Conservation (phyloP, 1,140 invertebrate species). For the Magallana ariakensis region DNA sequence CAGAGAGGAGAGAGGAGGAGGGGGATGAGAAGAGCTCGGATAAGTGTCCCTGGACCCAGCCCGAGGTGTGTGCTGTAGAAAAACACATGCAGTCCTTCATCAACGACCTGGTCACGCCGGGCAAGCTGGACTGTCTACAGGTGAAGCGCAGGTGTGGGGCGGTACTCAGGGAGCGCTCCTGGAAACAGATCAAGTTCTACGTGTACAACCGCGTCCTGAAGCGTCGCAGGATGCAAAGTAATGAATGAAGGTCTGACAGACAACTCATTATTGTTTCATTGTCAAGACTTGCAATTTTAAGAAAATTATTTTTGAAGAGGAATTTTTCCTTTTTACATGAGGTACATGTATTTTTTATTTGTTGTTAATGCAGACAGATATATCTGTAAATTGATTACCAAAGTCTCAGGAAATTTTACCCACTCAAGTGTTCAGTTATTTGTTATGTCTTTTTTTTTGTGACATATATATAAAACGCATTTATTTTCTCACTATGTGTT, state of each 20-base stretch:
- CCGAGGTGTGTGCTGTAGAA: background rate
- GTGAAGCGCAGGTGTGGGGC: background rate
- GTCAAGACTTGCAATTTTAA: background rate
- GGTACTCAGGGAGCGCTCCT: background rate
- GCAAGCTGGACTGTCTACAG: background rate
- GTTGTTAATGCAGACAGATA: background rate
- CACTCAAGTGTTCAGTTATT: no score
- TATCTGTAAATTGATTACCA: background rate
- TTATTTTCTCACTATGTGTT: no score
- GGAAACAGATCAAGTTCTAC: background rate
- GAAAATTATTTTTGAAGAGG: background rate
- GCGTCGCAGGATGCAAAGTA: background rate
- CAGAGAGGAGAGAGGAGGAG: background rate
- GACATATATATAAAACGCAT: no score
- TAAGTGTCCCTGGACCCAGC: background rate
- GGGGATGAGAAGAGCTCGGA: background rate
- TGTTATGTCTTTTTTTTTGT: no score
- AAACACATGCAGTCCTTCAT: background rate
- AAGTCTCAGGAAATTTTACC: background rate
- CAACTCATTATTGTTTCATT: no score
- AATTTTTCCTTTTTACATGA: background rate
- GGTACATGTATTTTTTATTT: background rate
- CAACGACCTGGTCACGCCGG: background rate
- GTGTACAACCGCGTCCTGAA: background rate
- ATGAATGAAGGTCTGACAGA: background rate